phyloP scores from a whole-genome alignment of 2,888 invertebrate genomes.

The Troides aeacus region DNA sequence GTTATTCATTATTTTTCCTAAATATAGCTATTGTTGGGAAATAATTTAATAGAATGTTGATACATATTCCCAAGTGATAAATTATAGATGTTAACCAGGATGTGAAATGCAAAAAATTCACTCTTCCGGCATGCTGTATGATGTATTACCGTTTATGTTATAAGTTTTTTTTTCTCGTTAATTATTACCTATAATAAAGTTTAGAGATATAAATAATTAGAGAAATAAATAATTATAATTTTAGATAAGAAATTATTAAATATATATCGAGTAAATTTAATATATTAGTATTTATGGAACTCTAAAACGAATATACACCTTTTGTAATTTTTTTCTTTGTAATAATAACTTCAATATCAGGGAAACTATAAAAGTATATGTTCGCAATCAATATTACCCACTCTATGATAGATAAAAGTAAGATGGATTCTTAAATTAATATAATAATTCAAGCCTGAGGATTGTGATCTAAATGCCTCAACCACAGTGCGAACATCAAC shows the following conservation, averaged over 20 bases:
- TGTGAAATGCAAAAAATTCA: background rate
- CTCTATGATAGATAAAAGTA: background rate
- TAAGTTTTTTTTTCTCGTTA: too few species aligned
- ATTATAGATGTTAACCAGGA: background rate
- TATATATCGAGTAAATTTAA: background rate
- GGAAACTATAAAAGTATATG: too few species aligned
- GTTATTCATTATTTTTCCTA: background rate
- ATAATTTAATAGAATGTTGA: background rate
- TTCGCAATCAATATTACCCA: too few species aligned
- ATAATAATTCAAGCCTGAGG: slow-evolving; percentile 22
- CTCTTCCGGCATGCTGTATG: too few species aligned
- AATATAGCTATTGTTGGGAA: background rate
- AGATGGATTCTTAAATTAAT: background rate
- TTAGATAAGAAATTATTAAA: background rate
- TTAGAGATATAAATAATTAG: too few species aligned
- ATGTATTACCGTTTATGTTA: too few species aligned
- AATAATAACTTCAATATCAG: too few species aligned
- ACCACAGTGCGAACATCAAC: slow-evolving; percentile 71
- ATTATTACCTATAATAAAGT: too few species aligned
- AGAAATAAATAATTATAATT: too few species aligned
- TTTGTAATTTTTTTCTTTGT: background rate
- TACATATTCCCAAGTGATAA: background rate
- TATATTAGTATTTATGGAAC: too few species aligned
- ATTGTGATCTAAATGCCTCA: slow-evolving; percentile 72
- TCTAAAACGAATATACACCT: too few species aligned